Evolutionary conservation across 2,113 vertebrate genomes (phyloP).

Genomic region (Phyllopteryx taeniolatus): DNA sequence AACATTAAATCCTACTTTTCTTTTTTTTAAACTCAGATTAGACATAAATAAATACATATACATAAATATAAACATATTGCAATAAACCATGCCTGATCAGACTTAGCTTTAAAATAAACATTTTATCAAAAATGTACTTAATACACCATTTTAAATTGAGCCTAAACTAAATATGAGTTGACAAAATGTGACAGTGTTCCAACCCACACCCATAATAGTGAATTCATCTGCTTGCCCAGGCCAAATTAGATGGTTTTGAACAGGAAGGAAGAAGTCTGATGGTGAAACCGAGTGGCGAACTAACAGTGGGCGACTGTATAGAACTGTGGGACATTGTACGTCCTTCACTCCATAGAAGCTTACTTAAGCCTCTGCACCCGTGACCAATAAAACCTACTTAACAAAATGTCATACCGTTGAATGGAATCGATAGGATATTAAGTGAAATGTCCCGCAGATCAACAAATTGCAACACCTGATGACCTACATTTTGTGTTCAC

Average conservation of each 20-base stretch:
- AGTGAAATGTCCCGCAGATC: slow-evolving; percentile 12
- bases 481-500: not conserved
- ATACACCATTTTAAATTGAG: not conserved
- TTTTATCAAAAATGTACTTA: not conserved
- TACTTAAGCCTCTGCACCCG: slow-evolving; percentile 48
- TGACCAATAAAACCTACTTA: slow-evolving; percentile 41
- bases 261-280: slow-evolving; percentile 48
- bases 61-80: not conserved
- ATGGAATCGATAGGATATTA: slow-evolving; percentile 25
- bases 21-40: not conserved
- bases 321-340: slow-evolving; percentile 50
- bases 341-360: slow-evolving; percentile 58
- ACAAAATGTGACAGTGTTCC: slow-evolving; percentile 17
- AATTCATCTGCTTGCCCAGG: slow-evolving; percentile 25
- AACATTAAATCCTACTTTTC: not conserved
- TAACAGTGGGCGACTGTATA: slow-evolving; percentile 22
- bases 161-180: not conserved
- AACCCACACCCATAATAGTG: slow-evolving; percentile 5
- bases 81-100: not conserved
- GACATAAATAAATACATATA: not conserved
- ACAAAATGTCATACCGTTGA: slow-evolving; percentile 18
- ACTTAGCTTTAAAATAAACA: not conserved
- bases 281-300: slow-evolving; percentile 25
- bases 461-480: slow-evolving; percentile 10
- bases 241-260: slow-evolving; percentile 32